A percentile compares a stretch with the other conserved stretches of the same genome.
Evolutionary conservation across 2,797 vertebrate genomes (phyloP).

Genomic region (Alca torda): DNA sequence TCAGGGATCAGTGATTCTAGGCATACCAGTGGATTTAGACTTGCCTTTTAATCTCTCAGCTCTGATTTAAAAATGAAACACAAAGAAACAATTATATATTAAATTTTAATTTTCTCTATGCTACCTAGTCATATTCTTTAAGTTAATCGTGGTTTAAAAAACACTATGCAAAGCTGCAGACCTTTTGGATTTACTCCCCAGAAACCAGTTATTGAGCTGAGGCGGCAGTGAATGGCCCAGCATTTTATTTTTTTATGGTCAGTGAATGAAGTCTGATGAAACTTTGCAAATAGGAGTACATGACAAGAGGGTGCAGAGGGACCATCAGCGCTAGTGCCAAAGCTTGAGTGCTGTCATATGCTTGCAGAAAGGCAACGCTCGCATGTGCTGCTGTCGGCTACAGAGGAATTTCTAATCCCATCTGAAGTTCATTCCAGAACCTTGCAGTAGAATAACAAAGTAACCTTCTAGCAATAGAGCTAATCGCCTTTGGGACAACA

Average conservation of each 20-base stretch:
- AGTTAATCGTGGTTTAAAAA: background rate
- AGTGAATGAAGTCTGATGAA: background rate
- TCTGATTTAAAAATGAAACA: background rate
- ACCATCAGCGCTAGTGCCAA: background rate
- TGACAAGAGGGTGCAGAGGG: background rate
- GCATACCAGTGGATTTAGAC: background rate
- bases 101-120: background rate
- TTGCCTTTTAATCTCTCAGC: background rate
- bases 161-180: background rate
- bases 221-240: background rate
- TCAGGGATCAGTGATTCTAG: background rate
- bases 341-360: background rate
- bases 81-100: background rate
- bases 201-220: background rate
- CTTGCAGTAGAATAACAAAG: background rate
- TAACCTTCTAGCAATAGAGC: slow-evolving; percentile 13
- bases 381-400: background rate
- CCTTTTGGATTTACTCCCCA: background rate
- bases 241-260: background rate
- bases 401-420: background rate
- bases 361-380: background rate
- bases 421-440: background rate
- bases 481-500: background rate
- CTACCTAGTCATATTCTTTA: background rate
- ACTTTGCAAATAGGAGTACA: background rate